Evolutionary conservation across 2,797 vertebrate species (phyloP), one percentile per base, ranked within the genome.

Genomic region (Caiman crocodilus): DNA sequence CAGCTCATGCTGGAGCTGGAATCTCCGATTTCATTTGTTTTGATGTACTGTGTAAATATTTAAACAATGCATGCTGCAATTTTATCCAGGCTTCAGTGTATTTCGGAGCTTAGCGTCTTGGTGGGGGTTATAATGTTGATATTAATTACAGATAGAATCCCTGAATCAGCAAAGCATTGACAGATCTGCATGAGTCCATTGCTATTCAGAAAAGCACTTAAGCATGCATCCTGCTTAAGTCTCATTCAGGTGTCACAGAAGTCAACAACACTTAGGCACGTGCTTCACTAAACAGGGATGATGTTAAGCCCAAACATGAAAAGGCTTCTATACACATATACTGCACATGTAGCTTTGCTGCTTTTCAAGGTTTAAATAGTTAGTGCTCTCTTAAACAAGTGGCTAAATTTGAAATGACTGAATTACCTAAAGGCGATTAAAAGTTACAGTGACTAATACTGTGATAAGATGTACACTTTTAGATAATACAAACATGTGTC

Each of bases 41-140:
- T 96, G 94, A 94, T 97, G 96, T 96, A 93, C 95, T 96, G 61
- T 96, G 95, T 97, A 97, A 97, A 95, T 96, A 96, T 96, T 97
- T 97, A 95, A 96, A 96, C 93, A 96, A 97, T 96, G 93, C 92
- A 90, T 92, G 63, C 95, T 95, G 92, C 92, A 96, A 89, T 96
- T 94, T 97, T 96, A 96, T 94, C 94, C 94, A 89, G 63, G 59
- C 79, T 93, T 94, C 13, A 4, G 79, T 95, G 92, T 92, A 92
- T 96, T 95, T 96, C 63, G 74, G 81, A 82, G 86, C 94, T 87
- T 89, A 87, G 91, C 79, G 50, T 93, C 94, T 94, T 94, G 86
- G 90, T 86, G 80, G 93, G 94, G 92, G 86, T 93, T 90, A 94
- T 94, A 84, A 90, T 81, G 50, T 85, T 93, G 92, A 90, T 86